Conservation (phyloP, 2,888 invertebrate genomes). For the Brachypterus glaber region DNA sequence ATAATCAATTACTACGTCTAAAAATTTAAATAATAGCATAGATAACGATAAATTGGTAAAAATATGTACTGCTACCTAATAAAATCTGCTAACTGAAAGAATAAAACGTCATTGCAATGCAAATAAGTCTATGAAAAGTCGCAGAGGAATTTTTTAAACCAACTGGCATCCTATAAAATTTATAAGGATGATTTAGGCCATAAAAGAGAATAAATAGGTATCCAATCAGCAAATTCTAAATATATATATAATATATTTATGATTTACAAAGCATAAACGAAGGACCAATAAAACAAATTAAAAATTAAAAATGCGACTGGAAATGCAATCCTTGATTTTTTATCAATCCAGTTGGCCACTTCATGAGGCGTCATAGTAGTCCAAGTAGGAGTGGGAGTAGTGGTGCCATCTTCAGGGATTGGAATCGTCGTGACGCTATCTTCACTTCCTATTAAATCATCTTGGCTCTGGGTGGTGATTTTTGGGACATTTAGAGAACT, state of each 20-base stretch:
- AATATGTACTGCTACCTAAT: no score
- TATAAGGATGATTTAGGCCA: no score
- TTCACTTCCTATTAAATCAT: constrained; percentile 44
- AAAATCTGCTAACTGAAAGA: no score
- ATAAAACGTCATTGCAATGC: no score
- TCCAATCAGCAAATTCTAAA: no score
- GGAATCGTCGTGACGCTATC: constrained; percentile 28
- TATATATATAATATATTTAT: not conserved
- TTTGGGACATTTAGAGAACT: constrained; percentile 53
- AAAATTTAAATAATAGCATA: no score
- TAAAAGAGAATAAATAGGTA: no score
- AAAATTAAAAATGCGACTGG: constrained; percentile 70
- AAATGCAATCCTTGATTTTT: constrained; percentile 65
- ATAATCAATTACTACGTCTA: no score
- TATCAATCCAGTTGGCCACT: constrained; percentile 81
- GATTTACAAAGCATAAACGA: constrained; percentile 32
- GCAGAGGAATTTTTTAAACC: no score
- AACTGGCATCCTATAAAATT: no score
- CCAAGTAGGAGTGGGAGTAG: constrained; percentile 44
- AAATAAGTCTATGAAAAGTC: no score
- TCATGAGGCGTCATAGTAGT: constrained; percentile 83
- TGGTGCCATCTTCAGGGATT: constrained; percentile 24
- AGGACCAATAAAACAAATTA: constrained; percentile 47
- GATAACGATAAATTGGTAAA: no score
- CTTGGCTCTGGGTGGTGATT: constrained; percentile 58